phyloP scores from a whole-genome alignment of 2,113 vertebrate genomes.

The Hyperopisus bebe region DNA sequence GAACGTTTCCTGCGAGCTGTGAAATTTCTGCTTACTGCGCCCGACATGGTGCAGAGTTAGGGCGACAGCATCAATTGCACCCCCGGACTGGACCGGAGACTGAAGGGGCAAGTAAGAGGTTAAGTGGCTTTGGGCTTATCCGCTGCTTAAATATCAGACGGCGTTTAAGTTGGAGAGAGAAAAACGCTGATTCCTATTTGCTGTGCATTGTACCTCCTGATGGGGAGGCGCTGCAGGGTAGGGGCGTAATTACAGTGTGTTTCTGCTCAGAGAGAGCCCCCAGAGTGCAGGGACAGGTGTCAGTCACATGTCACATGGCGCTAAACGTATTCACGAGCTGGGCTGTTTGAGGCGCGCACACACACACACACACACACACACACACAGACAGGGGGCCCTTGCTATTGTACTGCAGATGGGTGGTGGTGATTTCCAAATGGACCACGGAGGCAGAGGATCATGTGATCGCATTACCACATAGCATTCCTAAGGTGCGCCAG shows the following conservation, averaged over 20 bases:
- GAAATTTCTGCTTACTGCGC: conserved; percentile 13
- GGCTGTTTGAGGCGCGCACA: neutral
- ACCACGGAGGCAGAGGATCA: neutral
- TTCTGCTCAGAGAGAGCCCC: neutral
- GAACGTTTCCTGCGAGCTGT: neutral
- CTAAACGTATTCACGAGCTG: neutral
- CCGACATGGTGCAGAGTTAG: neutral
- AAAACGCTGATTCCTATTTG: conserved; percentile 19
- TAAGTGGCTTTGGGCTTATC: conserved; percentile 8
- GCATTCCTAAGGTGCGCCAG: neutral
- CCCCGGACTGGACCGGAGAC: neutral
- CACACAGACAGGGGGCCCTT: neutral
- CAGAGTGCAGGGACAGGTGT: neutral
- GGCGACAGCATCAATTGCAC: neutral
- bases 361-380: neutral
- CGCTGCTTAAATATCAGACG: neutral
- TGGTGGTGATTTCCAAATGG: neutral
- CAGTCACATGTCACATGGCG: neutral
- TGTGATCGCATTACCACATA: neutral
- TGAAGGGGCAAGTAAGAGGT: neutral
- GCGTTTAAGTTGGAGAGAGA: neutral
- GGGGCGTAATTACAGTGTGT: conserved; percentile 7
- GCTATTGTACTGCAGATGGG: neutral
- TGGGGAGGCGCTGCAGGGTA: neutral
- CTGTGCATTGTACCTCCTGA: neutral